Conservation (phyloP, 2,888 invertebrate genomes). For the Ormyrus rosae region DNA sequence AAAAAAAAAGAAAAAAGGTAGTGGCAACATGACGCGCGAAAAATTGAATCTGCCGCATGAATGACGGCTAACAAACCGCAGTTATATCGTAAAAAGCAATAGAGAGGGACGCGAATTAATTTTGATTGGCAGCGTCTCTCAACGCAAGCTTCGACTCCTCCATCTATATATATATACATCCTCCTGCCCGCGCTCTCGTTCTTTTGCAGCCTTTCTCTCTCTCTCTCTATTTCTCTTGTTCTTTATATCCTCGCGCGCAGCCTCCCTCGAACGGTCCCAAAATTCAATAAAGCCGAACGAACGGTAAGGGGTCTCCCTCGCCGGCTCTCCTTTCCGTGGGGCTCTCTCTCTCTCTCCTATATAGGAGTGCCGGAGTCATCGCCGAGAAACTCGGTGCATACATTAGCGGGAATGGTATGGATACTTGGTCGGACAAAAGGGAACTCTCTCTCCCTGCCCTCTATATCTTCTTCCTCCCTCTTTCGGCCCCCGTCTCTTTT, state of each 20-base stretch:
- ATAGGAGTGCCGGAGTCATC: constrained; percentile 68
- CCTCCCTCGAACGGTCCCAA: constrained; percentile 71
- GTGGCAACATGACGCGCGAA: constrained; percentile 55
- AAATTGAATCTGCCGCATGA: constrained; percentile 73
- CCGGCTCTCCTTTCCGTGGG: constrained; percentile 62
- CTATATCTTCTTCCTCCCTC: constrained; percentile 37
- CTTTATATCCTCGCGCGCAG: constrained; percentile 42
- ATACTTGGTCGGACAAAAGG: constrained; percentile 55
- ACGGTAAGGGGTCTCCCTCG: constrained; percentile 64
- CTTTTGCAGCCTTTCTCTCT: constrained; percentile 12
- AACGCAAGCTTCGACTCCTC: constrained; percentile 35
- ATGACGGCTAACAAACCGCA: constrained; percentile 76
- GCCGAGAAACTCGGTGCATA: constrained; percentile 68
- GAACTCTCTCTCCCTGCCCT: constrained; percentile 28
- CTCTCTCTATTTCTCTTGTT: constrained; percentile 54
- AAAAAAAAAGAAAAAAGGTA: constrained; percentile 41
- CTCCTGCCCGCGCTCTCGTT: constrained; percentile 49
- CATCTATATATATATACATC: background rate
- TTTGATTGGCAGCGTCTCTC: constrained; percentile 67
- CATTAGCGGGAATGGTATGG: constrained; percentile 67
- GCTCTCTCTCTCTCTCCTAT: constrained; percentile 41
- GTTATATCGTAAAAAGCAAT: constrained; percentile 75
- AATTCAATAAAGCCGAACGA: constrained; percentile 75
- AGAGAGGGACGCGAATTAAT: constrained; percentile 74
- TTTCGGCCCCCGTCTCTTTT: background rate